Evolutionary conservation across 2,888 invertebrate species (phyloP), one percentile per base, ranked within the genome.

Genomic region (Diadromus collaris): DNA sequence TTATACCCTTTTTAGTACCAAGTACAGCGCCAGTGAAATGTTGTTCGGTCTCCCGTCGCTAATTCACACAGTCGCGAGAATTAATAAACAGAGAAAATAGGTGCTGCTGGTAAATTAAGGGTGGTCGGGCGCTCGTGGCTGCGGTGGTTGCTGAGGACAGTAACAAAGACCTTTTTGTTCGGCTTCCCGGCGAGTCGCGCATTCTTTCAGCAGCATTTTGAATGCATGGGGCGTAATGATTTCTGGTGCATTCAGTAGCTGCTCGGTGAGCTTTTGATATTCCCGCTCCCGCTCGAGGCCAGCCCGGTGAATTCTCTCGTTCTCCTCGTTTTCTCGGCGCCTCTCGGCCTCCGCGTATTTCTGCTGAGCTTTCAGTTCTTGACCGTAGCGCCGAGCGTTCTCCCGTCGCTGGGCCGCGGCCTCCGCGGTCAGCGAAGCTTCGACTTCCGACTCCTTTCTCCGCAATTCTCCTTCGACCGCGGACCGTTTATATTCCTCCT

Each of bases 211-310:
- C 67, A 85, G 71, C 27, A 77, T 70, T 79, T 85, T 84, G 77
- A 88, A 87, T 46, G 88, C 86, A 74, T 85, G 86, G n/a, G 86
- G 84, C 68, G 79, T 82, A 69, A 86, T 79, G 68, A 82, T 81
- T 69, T 87, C 85, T 38, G 87, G 85, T 72, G 85, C 84, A n/a
- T 82, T 78, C 67, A 85, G 46, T 44, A 86, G 70, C 61, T 85
- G 83, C n/a, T 85, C 81, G 24, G 81, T 79, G 60, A 85, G 79
- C 58, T 78, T 84, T 69, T 81, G 68, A 69, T 83, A 80, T 70
- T 87, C 87, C n/a, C 83, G 82, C 29, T 83, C 80, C 5, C 79
- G 69, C 54, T 81, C 83, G 77, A 75, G 32, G 16, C 76, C 72
- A 19, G 81, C 79, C 0, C 69, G 70, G 32, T 51, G 54, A 13